Base-by-base conservation (phyloP, 2,797 vertebrate genomes). In the Alauda arvensis region DNA sequence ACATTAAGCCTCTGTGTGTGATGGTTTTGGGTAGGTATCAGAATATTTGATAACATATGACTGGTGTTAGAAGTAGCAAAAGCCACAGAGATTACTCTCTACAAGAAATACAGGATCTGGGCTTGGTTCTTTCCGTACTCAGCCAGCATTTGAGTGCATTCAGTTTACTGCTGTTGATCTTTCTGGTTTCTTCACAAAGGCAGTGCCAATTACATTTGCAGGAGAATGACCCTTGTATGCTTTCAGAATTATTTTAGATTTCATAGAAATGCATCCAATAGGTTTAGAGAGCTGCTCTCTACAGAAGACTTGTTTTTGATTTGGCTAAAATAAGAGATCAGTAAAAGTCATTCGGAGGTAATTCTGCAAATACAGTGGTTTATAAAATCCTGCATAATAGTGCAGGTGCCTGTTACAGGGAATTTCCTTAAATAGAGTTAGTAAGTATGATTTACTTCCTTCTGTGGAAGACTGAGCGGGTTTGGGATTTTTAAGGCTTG, bases 21-120 rank as follows among this genome's bases (percentile, higher is more conserved):
- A 84, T 82, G 61, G 62, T 40, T 79, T 91, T 87, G 89, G 62
- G 52, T 63, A 49, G 76, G 48, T 81, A 87, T 84, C 66, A 60
- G 85, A 90, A 74, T 87, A 56, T 76, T 78, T 79, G 87, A 75
- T 90, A 82, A 74, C 48, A 68, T 95, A 87, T 91, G 61, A 78
- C 67, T 61, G 39, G 65, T 85, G 53, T 69, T 72, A 86, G 23
- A 90, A 91, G 83, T 80, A 94, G 70, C 51, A 83, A 57, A 90
- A 88, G 63, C 43, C 37, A 20, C 67, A 18, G n/a, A 92, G 84
- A 51, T 91, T 26, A 49, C 23, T 19, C 20, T 63, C 57, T 43
- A 31, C 25, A 40, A 83, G 83, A 57, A 91, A 24, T 6, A 25
- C 26, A 72, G 45, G 14, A 15, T 20, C 37, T 39, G 71, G 1